Conservation (phyloP, 2,888 invertebrate species). For the Nomada goodeniana region DNA sequence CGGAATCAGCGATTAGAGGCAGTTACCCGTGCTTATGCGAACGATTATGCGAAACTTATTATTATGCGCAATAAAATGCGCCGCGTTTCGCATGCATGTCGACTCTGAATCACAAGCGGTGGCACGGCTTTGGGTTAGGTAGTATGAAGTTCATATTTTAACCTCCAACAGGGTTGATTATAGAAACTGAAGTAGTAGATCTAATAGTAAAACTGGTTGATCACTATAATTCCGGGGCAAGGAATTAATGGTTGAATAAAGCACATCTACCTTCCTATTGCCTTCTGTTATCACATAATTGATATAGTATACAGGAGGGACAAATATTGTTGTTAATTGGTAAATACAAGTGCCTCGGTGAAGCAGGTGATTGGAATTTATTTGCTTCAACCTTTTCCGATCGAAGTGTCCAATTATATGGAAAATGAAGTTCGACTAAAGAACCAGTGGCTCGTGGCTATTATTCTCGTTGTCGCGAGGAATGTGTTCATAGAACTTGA, state of each 20-base stretch:
- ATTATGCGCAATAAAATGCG: constrained; percentile 31
- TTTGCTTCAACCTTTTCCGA: too few species aligned
- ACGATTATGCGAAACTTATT: constrained; percentile 39
- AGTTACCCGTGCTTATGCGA: constrained; percentile 28
- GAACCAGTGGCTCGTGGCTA: background rate
- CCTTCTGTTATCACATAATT: too few species aligned
- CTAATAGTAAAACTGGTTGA: background rate
- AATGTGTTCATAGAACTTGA: background rate
- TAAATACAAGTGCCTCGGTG: background rate
- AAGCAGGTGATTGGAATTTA: background rate
- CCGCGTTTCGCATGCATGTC: background rate
- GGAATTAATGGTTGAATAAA: background rate
- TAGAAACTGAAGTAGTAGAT: background rate
- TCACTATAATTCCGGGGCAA: background rate
- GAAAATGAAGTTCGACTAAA: too few species aligned
- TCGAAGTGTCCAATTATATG: too few species aligned
- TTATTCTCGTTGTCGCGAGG: background rate
- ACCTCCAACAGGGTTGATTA: background rate
- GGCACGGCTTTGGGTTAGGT: background rate
- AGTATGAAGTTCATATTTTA: too few species aligned
- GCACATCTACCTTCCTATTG: background rate
- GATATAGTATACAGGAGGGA: too few species aligned
- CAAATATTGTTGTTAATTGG: too few species aligned
- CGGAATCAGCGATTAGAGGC: constrained; percentile 57
- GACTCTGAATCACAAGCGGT: too few species aligned